These are phyloP conservation scores for Troides helena DNA, from an alignment of 2,888 invertebrate species.

Conservation along the genomic window DNA sequence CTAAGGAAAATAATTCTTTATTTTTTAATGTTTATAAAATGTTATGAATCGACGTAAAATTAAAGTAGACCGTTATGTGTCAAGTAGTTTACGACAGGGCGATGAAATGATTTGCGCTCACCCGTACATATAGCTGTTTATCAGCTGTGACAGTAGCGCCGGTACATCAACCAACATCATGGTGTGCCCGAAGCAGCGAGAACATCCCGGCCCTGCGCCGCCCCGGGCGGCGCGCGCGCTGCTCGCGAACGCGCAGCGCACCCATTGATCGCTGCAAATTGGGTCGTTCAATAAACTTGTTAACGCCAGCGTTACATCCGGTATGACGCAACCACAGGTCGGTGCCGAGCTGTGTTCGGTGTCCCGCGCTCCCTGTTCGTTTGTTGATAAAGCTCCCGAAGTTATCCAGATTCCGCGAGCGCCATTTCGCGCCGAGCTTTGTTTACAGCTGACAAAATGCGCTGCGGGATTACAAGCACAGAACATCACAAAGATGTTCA, in stretches of 20 bases:
- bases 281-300: slow-evolving; percentile 34
- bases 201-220: neutral
- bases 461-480: slow-evolving; percentile 32
- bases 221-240: too few relatives aligned
- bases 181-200: neutral
- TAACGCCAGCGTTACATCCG: slow-evolving; percentile 32
- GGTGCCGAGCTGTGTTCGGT: neutral
- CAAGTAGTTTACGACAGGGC: neutral
- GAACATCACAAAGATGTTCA: too few relatives aligned
- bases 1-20: too few relatives aligned
- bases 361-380: slow-evolving; percentile 56
- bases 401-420: slow-evolving; percentile 73
- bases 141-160: too few relatives aligned
- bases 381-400: slow-evolving; percentile 67
- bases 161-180: slow-evolving; percentile 2
- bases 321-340: slow-evolving; percentile 37
- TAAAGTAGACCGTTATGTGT: too few relatives aligned
- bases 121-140: neutral
- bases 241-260: slow-evolving; percentile 16
- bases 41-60: too few relatives aligned
- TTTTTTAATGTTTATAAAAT: too few relatives aligned
- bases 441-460: slow-evolving; percentile 57
- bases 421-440: slow-evolving; percentile 46
- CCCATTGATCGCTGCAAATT: slow-evolving; percentile 24
- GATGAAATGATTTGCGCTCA: neutral